These are phyloP conservation scores for Mungos mungo DNA, from an alignment of 2,113 vertebrate species.

Conservation along the genomic window DNA sequence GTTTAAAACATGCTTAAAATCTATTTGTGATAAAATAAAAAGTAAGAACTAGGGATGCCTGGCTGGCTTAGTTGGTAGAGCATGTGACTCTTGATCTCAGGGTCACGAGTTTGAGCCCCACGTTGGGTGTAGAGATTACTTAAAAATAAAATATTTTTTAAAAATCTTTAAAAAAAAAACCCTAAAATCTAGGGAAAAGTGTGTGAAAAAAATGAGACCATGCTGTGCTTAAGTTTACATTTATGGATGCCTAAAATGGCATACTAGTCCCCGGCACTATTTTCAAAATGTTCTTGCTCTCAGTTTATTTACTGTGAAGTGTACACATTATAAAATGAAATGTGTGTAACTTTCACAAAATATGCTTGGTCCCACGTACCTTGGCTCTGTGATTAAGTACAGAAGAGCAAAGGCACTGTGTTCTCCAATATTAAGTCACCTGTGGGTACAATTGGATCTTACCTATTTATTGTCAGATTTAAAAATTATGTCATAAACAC, in stretches of 20 bases:
- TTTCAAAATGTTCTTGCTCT: slow-evolving; percentile 58
- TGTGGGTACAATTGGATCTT: slow-evolving; percentile 62
- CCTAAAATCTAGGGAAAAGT: slow-evolving; percentile 1
- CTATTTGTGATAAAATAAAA: slow-evolving; percentile 55
- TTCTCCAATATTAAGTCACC: slow-evolving; percentile 53
- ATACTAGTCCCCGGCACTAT: slow-evolving; percentile 43
- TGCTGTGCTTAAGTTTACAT: slow-evolving; percentile 35
- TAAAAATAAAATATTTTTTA: neutral
- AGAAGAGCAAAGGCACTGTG: neutral
- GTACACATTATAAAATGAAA: slow-evolving; percentile 54
- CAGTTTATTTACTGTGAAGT: slow-evolving; percentile 56
- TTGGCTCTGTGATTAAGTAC: slow-evolving; percentile 8
- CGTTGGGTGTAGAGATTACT: neutral
- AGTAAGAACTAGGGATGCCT: neutral
- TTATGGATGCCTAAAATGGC: slow-evolving; percentile 12
- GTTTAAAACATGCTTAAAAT: slow-evolving; percentile 66
- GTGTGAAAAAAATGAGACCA: slow-evolving; percentile 6
- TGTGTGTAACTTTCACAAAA: slow-evolving; percentile 43
- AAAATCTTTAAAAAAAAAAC: neutral
- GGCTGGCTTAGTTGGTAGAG: neutral
- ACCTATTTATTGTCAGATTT: slow-evolving; percentile 56
- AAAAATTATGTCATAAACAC: slow-evolving; percentile 54
- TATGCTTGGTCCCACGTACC: neutral
- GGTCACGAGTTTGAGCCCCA: neutral
- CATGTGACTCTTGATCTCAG: neutral